Evolutionary conservation across 2,888 invertebrate genomes (phyloP), one percentile per base, ranked within the genome.

Genomic region (Acronicta psi): DNA sequence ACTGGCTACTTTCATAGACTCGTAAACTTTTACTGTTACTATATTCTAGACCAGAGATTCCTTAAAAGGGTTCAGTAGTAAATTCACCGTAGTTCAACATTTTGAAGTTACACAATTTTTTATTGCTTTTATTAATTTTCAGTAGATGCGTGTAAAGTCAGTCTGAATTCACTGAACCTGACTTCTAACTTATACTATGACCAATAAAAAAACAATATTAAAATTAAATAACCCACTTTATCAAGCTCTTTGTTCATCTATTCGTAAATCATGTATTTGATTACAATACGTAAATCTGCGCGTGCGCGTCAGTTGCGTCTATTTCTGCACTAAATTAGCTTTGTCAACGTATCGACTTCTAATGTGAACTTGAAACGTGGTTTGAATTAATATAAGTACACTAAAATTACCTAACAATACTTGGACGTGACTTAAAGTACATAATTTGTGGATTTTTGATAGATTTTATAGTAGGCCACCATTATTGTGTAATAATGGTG

Each of bases 251-350:
- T 11, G 11, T 29, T 11, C 51, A 41, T 13, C 42, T 68, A 34
- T 34, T n/a, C 40, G 45, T 58, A 54, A 68, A 65, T 54, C 43
- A 71, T 58, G 31, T 50, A 25, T 18, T n/a, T 49, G 31, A 40
- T 43, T 25, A 38, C 14, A 25, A 38, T 17, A 9, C 36, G 18
- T 14, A 3, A 44, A 31, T 43, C 31, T 18, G 16, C 11, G 18
- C 11, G 18, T 10, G 4, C 0, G 17, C 40, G 45, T 40, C 59
- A 45, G 40, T 47, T 59, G 37, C 40, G 44, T 13, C n/a, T n/a
- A 36, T 38, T 49, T 55, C 66, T 34, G 16, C 2, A 41, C 17
- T 18, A 34, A 1, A 23, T 54, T 18, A 54, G n/a, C 50, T 29
- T 53, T 41, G 31, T 16, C 31, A 9, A 52, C 40, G 37, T 43